Evolutionary conservation across 2,797 vertebrate species (phyloP), one percentile per base, ranked within the genome.

Genomic region (Myiotriccus ornatus): DNA sequence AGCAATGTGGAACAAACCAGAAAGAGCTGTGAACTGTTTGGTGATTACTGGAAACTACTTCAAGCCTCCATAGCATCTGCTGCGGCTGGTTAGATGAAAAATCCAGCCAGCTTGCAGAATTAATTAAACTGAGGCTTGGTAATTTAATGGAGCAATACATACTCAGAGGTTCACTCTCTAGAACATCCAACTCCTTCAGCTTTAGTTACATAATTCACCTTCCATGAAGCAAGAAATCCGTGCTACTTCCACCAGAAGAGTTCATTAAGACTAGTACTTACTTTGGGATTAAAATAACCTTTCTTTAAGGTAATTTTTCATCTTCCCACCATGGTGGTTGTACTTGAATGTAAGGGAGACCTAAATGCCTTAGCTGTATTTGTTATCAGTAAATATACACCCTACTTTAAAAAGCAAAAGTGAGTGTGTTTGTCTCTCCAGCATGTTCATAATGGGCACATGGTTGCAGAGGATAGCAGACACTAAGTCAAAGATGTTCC

Each of bases 11-110:
- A 84, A 28, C 4, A 35, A 67, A 49, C 5, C 12, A 50, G 34
- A 69, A 52, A 39, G 24, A 34, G 12, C 24, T 67, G 44, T 27
- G 39, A 65, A 50, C 22, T 53, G 3, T 34, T 39, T 53, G 25
- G 32, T 2, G 6, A 47, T 84, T 43, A 44, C 1, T 0, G 1
- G 1, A 39, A 53, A 16, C 44, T 32, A 9, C 28, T 20, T 76
- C 30, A 32, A 46, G n/a, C 30, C 22, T 49, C 49, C 0, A 0
- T 22, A 30, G 20, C 46, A 30, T 41, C 53, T 80, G 14, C 24
- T 35, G 27, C 52, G 39, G n/a, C 10, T 39, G 12, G 21, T 15
- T 46, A 49, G 47, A 52, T 67, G 50, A 79, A 47, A 55, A 69
- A 52, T 77, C n/a, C 34, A 50, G 8, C 27, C 35, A 46, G 10